Percentiles rank a stretch among this genome's conserved stretches.
Evolutionary conservation across 2,113 vertebrate species (phyloP).

Genomic region (Campylomormyrus numenius): DNA sequence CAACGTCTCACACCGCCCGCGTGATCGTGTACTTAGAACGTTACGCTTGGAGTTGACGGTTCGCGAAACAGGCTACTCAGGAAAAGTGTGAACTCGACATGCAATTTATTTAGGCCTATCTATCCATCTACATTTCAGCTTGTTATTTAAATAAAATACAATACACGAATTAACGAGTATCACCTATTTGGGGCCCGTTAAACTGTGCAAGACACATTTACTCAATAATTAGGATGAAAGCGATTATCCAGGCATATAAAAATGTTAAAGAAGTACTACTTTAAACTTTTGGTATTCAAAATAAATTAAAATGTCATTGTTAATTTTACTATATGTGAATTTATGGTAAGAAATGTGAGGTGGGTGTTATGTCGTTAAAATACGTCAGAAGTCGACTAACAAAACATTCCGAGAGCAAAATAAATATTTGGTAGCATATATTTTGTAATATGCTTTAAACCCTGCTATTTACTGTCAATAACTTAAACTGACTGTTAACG

Average conservation of each 20-base stretch:
- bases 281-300: not conserved
- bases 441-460: not conserved
- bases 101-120: not conserved
- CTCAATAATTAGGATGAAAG: not conserved
- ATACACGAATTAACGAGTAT: not conserved
- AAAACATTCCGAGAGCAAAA: not conserved
- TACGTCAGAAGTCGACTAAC: not conserved
- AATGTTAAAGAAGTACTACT: not conserved
- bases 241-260: not conserved
- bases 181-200: not conserved
- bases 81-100: not conserved
- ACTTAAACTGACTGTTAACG: not conserved
- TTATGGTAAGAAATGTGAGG: not conserved
- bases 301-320: not conserved
- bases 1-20: not conserved
- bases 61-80: not conserved
- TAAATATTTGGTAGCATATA: slow-evolving; percentile 5
- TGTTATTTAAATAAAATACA: not conserved
- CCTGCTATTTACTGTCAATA: not conserved
- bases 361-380: not conserved
- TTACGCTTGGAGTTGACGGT: not conserved
- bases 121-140: not conserved
- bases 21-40: not conserved
- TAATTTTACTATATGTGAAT: not conserved
- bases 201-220: not conserved